Conservation (phyloP, 1,140 invertebrate species). For the Maniola jurtina region DNA sequence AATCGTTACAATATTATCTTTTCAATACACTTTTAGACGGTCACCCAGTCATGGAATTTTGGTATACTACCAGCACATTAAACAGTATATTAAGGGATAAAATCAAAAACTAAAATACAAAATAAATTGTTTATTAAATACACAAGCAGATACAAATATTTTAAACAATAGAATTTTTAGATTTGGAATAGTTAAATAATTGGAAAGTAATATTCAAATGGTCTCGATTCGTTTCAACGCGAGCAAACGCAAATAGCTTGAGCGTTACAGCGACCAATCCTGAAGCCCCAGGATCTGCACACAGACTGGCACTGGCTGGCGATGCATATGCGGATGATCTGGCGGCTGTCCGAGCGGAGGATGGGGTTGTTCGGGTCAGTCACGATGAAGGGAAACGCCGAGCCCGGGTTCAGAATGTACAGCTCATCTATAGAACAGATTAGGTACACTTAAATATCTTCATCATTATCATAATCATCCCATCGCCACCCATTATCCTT, state of each 20-base stretch:
- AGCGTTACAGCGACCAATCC: conserved; percentile 20
- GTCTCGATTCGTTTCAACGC: background rate
- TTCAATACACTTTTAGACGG: too few species aligned
- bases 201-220: too few species aligned
- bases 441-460: background rate
- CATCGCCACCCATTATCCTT: too few species aligned
- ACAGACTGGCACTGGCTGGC: conserved; percentile 17
- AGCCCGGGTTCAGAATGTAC: background rate
- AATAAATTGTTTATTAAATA: too few species aligned
- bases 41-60: too few species aligned
- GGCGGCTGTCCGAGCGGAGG: background rate
- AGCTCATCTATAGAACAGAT: background rate
- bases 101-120: too few species aligned
- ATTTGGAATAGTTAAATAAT: too few species aligned
- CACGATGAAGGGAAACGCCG: background rate
- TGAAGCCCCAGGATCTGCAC: conserved; percentile 21
- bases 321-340: conserved; percentile 20
- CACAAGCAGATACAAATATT: too few species aligned
- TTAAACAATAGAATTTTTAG: background rate
- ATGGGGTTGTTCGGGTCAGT: background rate
- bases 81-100: too few species aligned
- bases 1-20: too few species aligned
- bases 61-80: too few species aligned
- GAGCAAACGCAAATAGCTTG: conserved; percentile 22
- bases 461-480: too few species aligned